A percentile compares a stretch with the other conserved stretches of the same genome.
phyloP scores from a whole-genome alignment of 2,113 vertebrate genomes.

The Leptodactylus fuscus region DNA sequence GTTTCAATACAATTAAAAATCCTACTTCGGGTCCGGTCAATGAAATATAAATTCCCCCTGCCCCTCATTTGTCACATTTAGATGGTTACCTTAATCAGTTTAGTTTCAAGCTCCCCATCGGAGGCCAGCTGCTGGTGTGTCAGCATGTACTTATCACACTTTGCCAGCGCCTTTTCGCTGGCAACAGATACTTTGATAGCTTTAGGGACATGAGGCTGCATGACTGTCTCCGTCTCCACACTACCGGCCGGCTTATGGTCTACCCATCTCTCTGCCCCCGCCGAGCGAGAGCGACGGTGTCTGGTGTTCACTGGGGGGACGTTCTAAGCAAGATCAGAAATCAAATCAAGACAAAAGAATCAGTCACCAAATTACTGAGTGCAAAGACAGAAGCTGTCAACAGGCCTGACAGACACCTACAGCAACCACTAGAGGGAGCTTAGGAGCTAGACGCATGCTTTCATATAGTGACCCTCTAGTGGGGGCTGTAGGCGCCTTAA shows the following conservation, averaged over 20 bases:
- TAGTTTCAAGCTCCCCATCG: slow-evolving; percentile 93
- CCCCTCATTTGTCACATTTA: rapidly evolving
- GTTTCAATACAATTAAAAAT: not conserved
- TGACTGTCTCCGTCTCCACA: slow-evolving; percentile 87
- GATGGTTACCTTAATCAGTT: slow-evolving; percentile 89
- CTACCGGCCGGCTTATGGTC: slow-evolving; percentile 89
- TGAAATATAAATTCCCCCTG: not conserved
- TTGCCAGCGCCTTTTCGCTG: slow-evolving; percentile 88
- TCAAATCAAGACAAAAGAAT: slow-evolving; percentile 67
- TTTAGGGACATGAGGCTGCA: slow-evolving; percentile 89
- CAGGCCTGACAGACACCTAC: slow-evolving; percentile 21
- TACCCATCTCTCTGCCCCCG: slow-evolving; percentile 91
- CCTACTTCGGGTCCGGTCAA: not conserved
- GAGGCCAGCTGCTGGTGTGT: slow-evolving; percentile 96
- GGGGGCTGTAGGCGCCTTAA: no score
- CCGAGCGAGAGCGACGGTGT: slow-evolving; percentile 87
- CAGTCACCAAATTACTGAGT: slow-evolving; percentile 61
- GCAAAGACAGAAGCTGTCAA: slow-evolving; percentile 29
- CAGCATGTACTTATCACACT: slow-evolving; percentile 95
- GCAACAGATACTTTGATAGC: slow-evolving; percentile 87
- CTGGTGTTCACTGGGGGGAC: slow-evolving; percentile 74
- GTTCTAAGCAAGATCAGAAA: slow-evolving; percentile 76
- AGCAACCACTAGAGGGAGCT: not conserved
- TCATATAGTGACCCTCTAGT: not conserved
- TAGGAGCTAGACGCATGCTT: not conserved